These are phyloP conservation scores for Podarcis lilfordi DNA, from an alignment of 2,797 vertebrate genomes.

Conservation along the genomic window DNA sequence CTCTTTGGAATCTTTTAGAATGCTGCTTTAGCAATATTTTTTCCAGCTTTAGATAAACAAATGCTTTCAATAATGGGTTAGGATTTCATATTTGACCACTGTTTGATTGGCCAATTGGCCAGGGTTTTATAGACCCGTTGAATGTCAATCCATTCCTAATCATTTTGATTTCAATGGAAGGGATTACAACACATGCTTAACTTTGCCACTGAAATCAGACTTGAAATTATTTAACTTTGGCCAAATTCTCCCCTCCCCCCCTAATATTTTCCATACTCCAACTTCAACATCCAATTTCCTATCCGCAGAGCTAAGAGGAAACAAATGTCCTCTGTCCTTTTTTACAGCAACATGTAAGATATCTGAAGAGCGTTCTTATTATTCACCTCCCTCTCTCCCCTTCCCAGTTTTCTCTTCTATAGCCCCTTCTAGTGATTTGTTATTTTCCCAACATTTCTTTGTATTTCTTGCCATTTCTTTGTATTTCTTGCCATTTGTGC, in stretches of 20 bases:
- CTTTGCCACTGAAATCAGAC: not conserved
- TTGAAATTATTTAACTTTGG: not conserved
- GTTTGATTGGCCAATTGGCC: not conserved
- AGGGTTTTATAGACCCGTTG: not conserved
- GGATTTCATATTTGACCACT: not conserved
- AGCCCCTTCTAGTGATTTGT: not conserved
- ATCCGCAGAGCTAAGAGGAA: conserved; percentile 12
- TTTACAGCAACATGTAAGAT: conserved; percentile 16
- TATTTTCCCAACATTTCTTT: not conserved
- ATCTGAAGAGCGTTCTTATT: not conserved
- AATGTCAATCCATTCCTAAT: no score
- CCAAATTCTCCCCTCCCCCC: not conserved
- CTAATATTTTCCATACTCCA: conserved; percentile 22
- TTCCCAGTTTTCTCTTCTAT: not conserved
- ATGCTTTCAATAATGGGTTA: not conserved
- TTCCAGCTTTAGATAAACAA: not conserved
- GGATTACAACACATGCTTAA: not conserved
- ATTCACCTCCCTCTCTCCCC: not conserved
- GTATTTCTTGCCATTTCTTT: not conserved
- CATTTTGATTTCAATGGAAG: not conserved
- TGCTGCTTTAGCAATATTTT: not conserved
- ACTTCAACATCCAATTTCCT: conserved; percentile 22
- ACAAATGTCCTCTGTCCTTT: conserved; percentile 11
- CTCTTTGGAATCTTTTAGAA: not conserved
- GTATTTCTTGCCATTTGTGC: not conserved